These are phyloP conservation scores for Dryadula phaetusa DNA, from an alignment of 2,888 invertebrate genomes.

Conservation along the genomic window DNA sequence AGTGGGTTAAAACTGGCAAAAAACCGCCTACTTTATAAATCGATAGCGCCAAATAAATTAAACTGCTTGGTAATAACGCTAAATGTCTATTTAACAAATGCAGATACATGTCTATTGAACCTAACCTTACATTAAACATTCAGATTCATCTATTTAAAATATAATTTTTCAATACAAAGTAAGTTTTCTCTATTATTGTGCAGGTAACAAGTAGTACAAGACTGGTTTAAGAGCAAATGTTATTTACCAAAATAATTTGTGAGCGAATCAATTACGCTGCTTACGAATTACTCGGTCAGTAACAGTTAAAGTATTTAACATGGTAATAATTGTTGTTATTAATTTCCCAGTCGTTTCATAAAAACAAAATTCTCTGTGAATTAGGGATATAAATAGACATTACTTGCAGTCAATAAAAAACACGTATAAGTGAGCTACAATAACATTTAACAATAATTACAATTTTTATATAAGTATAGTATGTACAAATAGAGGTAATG, in stretches of 20 bases:
- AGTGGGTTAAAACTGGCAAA: no score
- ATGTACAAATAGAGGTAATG: neutral
- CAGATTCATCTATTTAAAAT: neutral
- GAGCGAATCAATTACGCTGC: no score
- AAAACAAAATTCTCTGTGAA: neutral
- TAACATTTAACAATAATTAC: slow-evolving; percentile 19
- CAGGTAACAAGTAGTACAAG: neutral
- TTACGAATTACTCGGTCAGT: no score
- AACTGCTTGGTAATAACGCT: neutral
- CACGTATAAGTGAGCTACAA: slow-evolving; percentile 1
- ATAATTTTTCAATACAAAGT: neutral
- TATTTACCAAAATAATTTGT: neutral
- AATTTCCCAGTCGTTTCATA: neutral
- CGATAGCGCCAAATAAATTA: neutral
- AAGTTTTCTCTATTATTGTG: neutral
- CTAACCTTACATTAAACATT: neutral
- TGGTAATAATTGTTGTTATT: neutral
- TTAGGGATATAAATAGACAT: slow-evolving; percentile 1
- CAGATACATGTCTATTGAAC: neutral
- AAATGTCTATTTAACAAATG: neutral
- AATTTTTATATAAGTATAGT: neutral
- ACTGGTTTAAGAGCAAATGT: neutral
- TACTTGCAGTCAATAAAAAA: slow-evolving; percentile 13
- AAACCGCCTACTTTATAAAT: no score
- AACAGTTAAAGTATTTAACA: no score